phyloP scores from a whole-genome alignment of 2,113 vertebrate species.

The Lophius piscatorius region DNA sequence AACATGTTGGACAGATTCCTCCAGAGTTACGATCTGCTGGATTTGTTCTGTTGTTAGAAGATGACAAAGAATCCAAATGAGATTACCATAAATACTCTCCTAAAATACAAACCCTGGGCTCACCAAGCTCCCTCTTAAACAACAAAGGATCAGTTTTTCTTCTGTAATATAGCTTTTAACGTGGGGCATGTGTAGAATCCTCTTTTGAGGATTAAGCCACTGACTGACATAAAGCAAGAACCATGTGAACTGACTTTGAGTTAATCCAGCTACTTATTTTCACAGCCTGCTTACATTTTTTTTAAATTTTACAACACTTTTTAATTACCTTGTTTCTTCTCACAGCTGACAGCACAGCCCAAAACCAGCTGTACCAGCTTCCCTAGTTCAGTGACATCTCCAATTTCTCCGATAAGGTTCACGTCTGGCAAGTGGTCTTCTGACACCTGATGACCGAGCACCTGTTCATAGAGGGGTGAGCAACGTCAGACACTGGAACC shows the following conservation, averaged over 20 bases:
- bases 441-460: conserved; percentile 84
- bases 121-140: not conserved
- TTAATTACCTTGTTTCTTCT: conserved; percentile 90
- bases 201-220: not conserved
- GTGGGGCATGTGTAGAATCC: not conserved
- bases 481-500: not conserved
- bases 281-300: conserved; percentile 23
- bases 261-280: conserved; percentile 24
- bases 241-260: conserved; percentile 29
- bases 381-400: conserved; percentile 84
- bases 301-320: too few relatives aligned
- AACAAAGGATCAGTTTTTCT: not conserved
- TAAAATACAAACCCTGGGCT: conserved; percentile 8
- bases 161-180: not conserved
- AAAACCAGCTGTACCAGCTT: conserved; percentile 90
- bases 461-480: conserved; percentile 73
- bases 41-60: conserved; percentile 85
- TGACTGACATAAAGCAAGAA: not conserved
- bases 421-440: conserved; percentile 87
- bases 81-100: conserved; percentile 35
- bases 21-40: conserved; percentile 91
- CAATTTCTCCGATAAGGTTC: conserved; percentile 85
- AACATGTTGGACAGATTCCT: conserved; percentile 91
- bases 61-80: conserved; percentile 42
- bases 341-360: conserved; percentile 90